Conservation (phyloP, 92 coral and sea anemone species). For the Siderastrea siderea region DNA sequence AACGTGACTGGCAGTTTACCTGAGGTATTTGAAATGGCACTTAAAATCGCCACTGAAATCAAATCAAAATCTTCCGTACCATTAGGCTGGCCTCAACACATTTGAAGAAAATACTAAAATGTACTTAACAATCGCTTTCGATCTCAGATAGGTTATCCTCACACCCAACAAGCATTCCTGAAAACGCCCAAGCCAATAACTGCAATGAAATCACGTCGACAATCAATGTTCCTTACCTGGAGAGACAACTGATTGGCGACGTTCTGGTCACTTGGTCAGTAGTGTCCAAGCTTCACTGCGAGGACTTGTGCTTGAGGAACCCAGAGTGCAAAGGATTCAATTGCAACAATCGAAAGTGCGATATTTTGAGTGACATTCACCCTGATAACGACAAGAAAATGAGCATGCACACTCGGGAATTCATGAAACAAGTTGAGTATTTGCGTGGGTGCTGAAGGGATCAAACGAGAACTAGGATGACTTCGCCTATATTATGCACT, state of each 20-base stretch:
- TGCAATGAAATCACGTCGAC: conserved; percentile 6
- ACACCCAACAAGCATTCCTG: no score
- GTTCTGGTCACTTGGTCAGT: neutral
- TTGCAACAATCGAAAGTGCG: neutral
- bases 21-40: no score
- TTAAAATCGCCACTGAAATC: no score
- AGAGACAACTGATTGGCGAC: neutral
- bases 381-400: neutral
- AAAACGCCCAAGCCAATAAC: neutral
- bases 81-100: no score
- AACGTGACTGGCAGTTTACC: no score
- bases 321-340: neutral
- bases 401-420: neutral
- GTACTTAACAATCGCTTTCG: no score
- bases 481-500: no score
- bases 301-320: conserved; percentile 3
- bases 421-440: neutral
- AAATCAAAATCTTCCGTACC: no score
- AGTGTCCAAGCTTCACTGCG: conserved; percentile 11
- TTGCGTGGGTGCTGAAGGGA: no score
- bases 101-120: no score
- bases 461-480: no score
- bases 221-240: conserved; percentile 2
- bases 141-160: no score
- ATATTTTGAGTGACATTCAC: neutral